Evolutionary conservation across 2,888 invertebrate species (phyloP), one percentile per base, ranked within the genome.

Genomic region (Cryptosula pallasiana): DNA sequence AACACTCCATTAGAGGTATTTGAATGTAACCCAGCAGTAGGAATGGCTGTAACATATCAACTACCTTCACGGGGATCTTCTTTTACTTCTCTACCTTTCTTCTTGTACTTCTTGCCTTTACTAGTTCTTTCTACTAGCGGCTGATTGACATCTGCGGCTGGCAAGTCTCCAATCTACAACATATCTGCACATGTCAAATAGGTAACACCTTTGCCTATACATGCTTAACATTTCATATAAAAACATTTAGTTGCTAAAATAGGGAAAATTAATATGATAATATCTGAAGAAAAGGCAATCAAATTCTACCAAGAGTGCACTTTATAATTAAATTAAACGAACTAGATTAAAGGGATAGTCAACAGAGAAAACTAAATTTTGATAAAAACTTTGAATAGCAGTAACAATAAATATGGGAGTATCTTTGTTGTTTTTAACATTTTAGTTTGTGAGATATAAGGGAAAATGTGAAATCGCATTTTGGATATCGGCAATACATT

Each of bases 101-200:
- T 63, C 27, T 63, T 63, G 27, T 32, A 63, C 32, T 63, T 63
- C 13, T 63, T 63, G 9, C 32, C 27, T 63, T 63, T 63, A 32
- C 63, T 63, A 16, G 63, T 63, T n/a, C 63, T 20, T 32, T 25
- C 29, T n/a, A 63, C 32, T 25, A 63, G 13, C 9, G 63, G 63
- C 32, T 32, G 5, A 27, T 63, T 63, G 13, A 63, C 63, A 63
- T 63, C 63, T 9, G 5, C n/a, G n/a, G 27, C 32, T 32, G 27
- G n/a, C 13, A 32, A 3, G 2, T 25, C 27, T 32, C 63, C 63
- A 25, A 25, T 32, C 63, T 63, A 32, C 3, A 55, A 55, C 9
- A 45, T 45, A 13, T n/a, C n/a, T n/a, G n/a, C n/a, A n/a, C n/a
- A n/a, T n/a, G n/a, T n/a, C n/a, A n/a, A n/a, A n/a, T n/a, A n/a